Conservation (phyloP, 2,113 vertebrate genomes). For the Ahaetulla prasina region DNA sequence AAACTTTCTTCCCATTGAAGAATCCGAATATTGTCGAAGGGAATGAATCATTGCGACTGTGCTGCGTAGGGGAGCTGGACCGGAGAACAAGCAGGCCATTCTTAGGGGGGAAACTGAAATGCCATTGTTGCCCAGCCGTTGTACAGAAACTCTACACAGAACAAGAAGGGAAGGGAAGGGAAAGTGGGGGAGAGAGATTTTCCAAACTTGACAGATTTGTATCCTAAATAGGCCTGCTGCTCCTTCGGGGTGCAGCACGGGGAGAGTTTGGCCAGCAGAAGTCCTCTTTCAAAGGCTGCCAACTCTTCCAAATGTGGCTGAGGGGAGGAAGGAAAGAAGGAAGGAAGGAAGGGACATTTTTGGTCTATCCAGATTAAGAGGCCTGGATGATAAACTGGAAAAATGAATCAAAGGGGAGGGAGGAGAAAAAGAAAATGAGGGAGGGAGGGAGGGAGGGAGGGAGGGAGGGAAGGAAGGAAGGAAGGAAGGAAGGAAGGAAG, state of each 20-base stretch:
- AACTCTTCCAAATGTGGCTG: background rate
- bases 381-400: constrained; percentile 26
- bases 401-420: background rate
- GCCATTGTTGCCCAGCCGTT: constrained; percentile 65
- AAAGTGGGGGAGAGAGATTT: constrained; percentile 50
- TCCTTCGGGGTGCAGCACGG: constrained; percentile 48
- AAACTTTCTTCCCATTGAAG: constrained; percentile 84
- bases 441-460: no score
- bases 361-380: background rate
- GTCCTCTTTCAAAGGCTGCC: constrained; percentile 3
- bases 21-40: constrained; percentile 84
- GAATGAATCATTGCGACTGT: constrained; percentile 89
- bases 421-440: no score
- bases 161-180: background rate
- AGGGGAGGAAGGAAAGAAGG: no score
- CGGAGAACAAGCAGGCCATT: constrained; percentile 85
- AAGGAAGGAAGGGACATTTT: background rate
- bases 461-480: no score
- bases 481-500: no score
- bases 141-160: constrained; percentile 57
- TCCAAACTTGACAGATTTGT: constrained; percentile 75
- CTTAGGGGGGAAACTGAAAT: constrained; percentile 73
- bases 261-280: constrained; percentile 21
- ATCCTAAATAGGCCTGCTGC: constrained; percentile 66
- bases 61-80: constrained; percentile 79